Percentiles rank a stretch among this genome's conserved stretches.
These are phyloP conservation scores for Leptura quadrifasciata DNA, from an alignment of 2,888 invertebrate genomes.

Conservation along the genomic window DNA sequence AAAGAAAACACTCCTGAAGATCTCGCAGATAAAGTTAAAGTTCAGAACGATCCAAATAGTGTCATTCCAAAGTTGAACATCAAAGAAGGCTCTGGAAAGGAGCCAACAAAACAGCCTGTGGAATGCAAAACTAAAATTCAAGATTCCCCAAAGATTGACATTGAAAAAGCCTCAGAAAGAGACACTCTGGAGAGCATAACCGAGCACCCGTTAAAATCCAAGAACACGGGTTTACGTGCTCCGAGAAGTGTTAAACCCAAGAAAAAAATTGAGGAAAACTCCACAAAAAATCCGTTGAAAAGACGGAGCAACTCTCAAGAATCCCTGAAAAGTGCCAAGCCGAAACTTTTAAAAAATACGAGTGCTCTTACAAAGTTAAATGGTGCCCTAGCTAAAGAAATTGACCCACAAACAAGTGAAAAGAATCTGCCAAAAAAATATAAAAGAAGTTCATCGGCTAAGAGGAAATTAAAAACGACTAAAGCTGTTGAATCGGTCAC, in stretches of 20 bases:
- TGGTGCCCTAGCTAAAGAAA: background rate
- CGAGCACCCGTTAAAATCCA: no score
- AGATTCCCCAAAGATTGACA: no score
- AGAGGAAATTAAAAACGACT: constrained; percentile 2
- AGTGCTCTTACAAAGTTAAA: background rate
- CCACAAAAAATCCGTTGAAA: background rate
- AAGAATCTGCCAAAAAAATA: background rate
- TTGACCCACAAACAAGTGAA: constrained; percentile 8
- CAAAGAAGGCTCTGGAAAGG: no score
- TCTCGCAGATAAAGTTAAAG: no score
- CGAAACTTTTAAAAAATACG: background rate
- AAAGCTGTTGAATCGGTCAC: background rate
- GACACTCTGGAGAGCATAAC: background rate
- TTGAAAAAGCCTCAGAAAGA: no score
- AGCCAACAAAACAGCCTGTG: no score
- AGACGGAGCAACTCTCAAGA: background rate
- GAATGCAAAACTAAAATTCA: no score
- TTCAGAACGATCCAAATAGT: no score
- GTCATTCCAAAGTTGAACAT: no score
- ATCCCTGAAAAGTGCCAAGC: background rate
- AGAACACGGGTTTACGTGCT: no score
- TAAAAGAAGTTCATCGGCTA: background rate
- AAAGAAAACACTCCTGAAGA: background rate
- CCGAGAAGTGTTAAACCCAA: no score
- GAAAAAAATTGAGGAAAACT: background rate